phyloP scores from a whole-genome alignment of 2,113 vertebrate genomes.

The Corythoichthys haematopterus region DNA sequence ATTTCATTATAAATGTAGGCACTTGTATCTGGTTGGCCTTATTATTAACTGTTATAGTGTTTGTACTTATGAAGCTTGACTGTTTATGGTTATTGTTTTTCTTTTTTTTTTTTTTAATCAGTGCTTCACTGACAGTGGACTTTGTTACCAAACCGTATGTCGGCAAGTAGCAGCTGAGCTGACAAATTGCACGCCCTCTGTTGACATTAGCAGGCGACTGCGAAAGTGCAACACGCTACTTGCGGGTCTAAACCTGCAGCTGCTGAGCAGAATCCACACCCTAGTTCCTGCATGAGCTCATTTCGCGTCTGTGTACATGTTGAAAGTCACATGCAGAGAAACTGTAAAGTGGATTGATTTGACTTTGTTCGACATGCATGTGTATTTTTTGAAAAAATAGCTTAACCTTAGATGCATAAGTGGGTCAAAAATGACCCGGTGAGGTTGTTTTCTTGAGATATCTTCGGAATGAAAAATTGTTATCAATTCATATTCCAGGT shows the following conservation, averaged over 20 bases:
- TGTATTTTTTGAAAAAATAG: too few relatives aligned
- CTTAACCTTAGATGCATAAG: too few relatives aligned
- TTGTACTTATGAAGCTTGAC: not conserved
- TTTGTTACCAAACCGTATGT: conserved; percentile 2
- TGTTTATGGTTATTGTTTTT: not conserved
- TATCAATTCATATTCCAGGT: too few relatives aligned
- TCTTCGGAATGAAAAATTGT: too few relatives aligned
- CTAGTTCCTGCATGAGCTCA: conserved; percentile 13
- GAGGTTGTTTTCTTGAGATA: too few relatives aligned
- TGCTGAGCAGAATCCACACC: conserved; percentile 9
- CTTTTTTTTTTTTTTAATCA: not conserved
- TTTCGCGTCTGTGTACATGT: not conserved
- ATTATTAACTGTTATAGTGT: not conserved
- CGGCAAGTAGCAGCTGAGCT: not conserved
- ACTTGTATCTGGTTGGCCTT: not conserved
- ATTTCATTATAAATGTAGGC: conserved; percentile 6
- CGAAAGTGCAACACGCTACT: conserved; percentile 10
- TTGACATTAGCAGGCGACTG: conserved; percentile 18
- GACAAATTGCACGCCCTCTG: not conserved
- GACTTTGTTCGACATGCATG: too few relatives aligned
- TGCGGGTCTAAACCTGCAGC: conserved; percentile 37
- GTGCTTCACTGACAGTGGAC: not conserved
- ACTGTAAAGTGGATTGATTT: too few relatives aligned
- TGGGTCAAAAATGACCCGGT: too few relatives aligned
- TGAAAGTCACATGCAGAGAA: not conserved